A percentile compares a stretch with the other conserved stretches of the same genome.
phyloP scores from a whole-genome alignment of 2,113 vertebrate genomes.

The Morone chrysops region DNA sequence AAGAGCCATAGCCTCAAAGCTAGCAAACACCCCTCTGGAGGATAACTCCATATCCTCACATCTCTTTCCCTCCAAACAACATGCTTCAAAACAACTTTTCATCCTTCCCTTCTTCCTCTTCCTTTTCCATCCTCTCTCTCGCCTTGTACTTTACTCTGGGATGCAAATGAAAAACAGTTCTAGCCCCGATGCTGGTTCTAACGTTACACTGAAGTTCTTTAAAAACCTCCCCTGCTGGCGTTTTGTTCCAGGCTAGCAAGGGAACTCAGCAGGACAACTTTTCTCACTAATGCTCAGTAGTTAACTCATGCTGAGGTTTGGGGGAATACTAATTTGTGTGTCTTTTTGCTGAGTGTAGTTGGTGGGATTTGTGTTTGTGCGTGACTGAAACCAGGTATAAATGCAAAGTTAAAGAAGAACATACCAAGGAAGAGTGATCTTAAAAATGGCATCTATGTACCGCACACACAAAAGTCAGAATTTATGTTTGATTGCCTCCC shows the following conservation, averaged over 20 bases:
- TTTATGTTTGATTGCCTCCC: slow-evolving; percentile 20
- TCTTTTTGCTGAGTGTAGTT: not conserved
- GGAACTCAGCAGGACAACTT: slow-evolving; percentile 60
- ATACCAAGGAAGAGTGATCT: not conserved
- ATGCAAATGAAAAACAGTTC: slow-evolving; percentile 61
- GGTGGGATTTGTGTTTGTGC: not conserved
- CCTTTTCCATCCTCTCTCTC: not conserved
- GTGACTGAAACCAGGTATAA: slow-evolving; percentile 14
- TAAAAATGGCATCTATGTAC: not conserved
- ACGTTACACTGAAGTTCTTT: slow-evolving; percentile 58
- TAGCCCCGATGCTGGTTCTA: slow-evolving; percentile 17
- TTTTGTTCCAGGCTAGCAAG: slow-evolving; percentile 46
- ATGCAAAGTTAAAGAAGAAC: slow-evolving; percentile 33
- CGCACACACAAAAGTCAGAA: slow-evolving; percentile 7
- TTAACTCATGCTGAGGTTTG: slow-evolving; percentile 50
- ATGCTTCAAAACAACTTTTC: slow-evolving; percentile 57
- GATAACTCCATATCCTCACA: slow-evolving; percentile 53
- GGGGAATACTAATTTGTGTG: slow-evolving; percentile 39
- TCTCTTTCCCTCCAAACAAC: slow-evolving; percentile 51
- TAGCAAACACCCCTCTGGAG: slow-evolving; percentile 50
- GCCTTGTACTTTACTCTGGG: slow-evolving; percentile 26
- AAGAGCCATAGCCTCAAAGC: slow-evolving; percentile 53
- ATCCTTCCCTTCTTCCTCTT: slow-evolving; percentile 33
- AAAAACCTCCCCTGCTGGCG: slow-evolving; percentile 22
- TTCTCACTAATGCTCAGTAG: slow-evolving; percentile 45